These are phyloP conservation scores for Chrysolina haemoptera DNA, from an alignment of 2,888 invertebrate species.

Conservation along the genomic window DNA sequence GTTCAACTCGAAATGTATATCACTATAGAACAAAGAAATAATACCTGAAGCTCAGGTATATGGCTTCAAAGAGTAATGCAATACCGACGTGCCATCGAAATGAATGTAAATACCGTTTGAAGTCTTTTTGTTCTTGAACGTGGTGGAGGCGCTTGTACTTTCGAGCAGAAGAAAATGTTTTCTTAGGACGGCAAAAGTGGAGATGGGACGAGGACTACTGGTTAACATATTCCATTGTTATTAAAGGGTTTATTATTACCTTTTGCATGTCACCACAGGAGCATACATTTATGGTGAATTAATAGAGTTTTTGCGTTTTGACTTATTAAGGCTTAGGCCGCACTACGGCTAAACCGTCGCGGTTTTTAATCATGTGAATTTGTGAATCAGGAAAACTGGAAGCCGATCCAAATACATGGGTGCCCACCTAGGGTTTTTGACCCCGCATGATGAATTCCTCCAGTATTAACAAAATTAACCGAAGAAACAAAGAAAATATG, in stretches of 20 bases:
- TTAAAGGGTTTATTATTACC: not conserved
- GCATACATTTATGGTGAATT: too few species aligned
- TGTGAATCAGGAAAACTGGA: too few species aligned
- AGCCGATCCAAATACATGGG: too few species aligned
- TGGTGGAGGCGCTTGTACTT: not conserved
- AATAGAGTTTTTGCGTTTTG: too few species aligned
- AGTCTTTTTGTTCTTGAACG: not conserved
- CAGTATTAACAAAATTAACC: too few species aligned
- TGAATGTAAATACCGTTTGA: not conserved
- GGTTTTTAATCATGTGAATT: too few species aligned
- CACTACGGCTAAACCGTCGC: too few species aligned
- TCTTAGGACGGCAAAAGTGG: not conserved
- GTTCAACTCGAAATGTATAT: not conserved
- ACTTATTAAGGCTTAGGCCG: too few species aligned
- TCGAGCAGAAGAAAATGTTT: not conserved
- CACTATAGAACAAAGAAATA: not conserved
- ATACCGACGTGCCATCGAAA: not conserved
- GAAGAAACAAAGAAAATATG: too few species aligned
- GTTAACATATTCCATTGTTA: not conserved
- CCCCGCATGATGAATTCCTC: too few species aligned
- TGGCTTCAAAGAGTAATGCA: not conserved
- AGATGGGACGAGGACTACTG: not conserved
- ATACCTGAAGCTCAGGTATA: slow-evolving; percentile 2
- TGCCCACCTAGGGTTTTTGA: too few species aligned
- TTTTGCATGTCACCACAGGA: not conserved